These are phyloP conservation scores for Drosophila sp. DNA, from an alignment of 1,140 invertebrate species.

Conservation along the genomic window DNA sequence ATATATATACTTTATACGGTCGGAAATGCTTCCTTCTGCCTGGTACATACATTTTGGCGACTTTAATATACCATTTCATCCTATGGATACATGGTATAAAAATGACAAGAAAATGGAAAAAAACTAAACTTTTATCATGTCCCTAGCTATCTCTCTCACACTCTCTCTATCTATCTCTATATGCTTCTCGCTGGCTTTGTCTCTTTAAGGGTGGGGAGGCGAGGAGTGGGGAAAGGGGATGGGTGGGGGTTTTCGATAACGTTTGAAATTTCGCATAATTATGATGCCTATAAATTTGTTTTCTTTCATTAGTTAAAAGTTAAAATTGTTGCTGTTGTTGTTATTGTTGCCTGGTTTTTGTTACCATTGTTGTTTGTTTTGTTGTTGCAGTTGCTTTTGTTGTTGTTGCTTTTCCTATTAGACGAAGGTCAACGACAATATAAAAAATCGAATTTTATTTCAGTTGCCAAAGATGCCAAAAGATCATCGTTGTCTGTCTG, in stretches of 20 bases:
- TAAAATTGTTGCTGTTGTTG: slow-evolving; percentile 58
- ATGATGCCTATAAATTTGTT: slow-evolving; percentile 82
- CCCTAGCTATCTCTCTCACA: not conserved
- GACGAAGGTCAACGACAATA: slow-evolving; percentile 80
- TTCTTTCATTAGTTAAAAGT: slow-evolving; percentile 76
- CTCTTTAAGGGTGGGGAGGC: not conserved
- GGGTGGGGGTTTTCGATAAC: slow-evolving; percentile 58
- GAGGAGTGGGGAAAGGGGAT: not conserved
- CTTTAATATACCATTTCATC: no score
- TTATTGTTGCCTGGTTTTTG: slow-evolving; percentile 18
- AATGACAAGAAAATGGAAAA: slow-evolving; percentile 19
- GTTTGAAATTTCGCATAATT: slow-evolving; percentile 79
- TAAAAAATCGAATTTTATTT: slow-evolving; percentile 75
- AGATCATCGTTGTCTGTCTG: not conserved
- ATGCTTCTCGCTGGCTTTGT: not conserved
- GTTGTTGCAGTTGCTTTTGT: slow-evolving; percentile 1
- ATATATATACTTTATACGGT: no score
- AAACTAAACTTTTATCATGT: slow-evolving; percentile 11
- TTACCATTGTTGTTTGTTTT: slow-evolving; percentile 27
- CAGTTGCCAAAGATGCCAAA: slow-evolving; percentile 40
- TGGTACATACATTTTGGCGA: no score
- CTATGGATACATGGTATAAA: no score
- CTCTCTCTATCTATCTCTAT: slow-evolving; percentile 16
- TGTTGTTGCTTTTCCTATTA: slow-evolving; percentile 64
- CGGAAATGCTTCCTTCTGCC: no score